Evolutionary conservation across 2,113 vertebrate genomes (phyloP).

Genomic region (Scartelaos histophorus): DNA sequence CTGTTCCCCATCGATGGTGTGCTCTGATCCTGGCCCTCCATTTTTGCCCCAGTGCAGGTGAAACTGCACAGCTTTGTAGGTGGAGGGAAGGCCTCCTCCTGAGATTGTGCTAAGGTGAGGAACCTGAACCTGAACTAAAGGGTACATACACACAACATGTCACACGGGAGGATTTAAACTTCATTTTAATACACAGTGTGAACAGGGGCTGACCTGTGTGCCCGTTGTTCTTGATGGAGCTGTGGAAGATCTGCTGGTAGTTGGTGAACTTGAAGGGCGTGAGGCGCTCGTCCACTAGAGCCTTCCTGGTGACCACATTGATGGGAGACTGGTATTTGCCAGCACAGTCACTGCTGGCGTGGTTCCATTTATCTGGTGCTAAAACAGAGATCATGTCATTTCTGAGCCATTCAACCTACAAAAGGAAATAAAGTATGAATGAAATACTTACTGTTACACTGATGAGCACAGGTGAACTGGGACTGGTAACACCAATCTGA

Average conservation of each 20-base stretch:
- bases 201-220: slow-evolving; percentile 68
- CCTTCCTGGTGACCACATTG: slow-evolving; percentile 77
- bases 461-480: slow-evolving; percentile 64
- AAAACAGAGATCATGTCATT: neutral
- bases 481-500: slow-evolving; percentile 79
- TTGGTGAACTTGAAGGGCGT: slow-evolving; percentile 63
- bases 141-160: neutral
- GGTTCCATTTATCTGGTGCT: slow-evolving; percentile 72
- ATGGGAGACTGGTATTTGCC: slow-evolving; percentile 73
- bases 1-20: slow-evolving; percentile 85
- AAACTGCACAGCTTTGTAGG: slow-evolving; percentile 84
- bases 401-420: no score
- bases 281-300: slow-evolving; percentile 58
- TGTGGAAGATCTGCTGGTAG: slow-evolving; percentile 68
- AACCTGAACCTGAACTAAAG: slow-evolving; percentile 79
- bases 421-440: no score
- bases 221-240: slow-evolving; percentile 72
- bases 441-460: slow-evolving; percentile 68
- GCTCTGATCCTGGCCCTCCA: slow-evolving; percentile 74
- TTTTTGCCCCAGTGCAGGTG: slow-evolving; percentile 88
- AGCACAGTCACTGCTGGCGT: slow-evolving; percentile 42
- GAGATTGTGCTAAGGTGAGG: slow-evolving; percentile 44
- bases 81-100: slow-evolving; percentile 70
- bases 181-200: neutral
- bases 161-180: neutral